Percentiles rank a stretch among this genome's conserved stretches.
These are phyloP conservation scores for Aythya baeri DNA, from an alignment of 2,113 vertebrate genomes.

Conservation along the genomic window DNA sequence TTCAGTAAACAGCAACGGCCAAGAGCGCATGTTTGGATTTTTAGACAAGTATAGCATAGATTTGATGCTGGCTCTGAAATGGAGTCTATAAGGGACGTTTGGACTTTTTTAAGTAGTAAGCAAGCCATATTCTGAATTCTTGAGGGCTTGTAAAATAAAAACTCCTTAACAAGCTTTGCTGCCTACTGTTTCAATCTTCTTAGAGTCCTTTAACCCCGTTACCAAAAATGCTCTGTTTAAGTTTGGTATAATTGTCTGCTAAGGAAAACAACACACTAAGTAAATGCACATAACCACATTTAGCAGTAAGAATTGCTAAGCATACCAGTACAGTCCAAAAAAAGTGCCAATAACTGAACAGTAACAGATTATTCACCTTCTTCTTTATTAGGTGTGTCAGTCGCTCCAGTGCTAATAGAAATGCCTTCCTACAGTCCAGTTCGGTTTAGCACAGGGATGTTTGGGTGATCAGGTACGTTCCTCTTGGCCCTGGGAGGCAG, in stretches of 20 bases:
- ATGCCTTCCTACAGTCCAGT: constrained; percentile 14
- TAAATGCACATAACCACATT: not conserved
- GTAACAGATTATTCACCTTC: constrained; percentile 17
- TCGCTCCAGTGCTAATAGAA: not conserved
- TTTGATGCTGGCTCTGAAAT: constrained; percentile 59
- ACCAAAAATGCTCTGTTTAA: constrained; percentile 61
- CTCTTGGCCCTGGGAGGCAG: not conserved
- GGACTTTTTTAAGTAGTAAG: constrained; percentile 51
- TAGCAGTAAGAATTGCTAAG: constrained; percentile 36
- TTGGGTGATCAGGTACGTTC: not conserved
- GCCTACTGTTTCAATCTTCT: constrained; percentile 70
- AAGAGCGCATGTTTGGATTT: constrained; percentile 70
- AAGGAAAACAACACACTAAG: constrained; percentile 31
- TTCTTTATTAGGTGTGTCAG: not conserved
- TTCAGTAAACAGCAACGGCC: constrained; percentile 70
- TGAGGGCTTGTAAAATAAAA: constrained; percentile 67
- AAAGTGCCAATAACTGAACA: not conserved
- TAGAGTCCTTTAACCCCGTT: constrained; percentile 65
- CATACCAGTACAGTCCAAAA: not conserved
- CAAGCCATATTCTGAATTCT: constrained; percentile 66
- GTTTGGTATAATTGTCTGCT: constrained; percentile 46
- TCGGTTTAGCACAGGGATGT: constrained; percentile 12
- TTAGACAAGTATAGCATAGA: constrained; percentile 73
- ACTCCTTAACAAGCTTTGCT: constrained; percentile 69
- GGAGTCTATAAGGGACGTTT: constrained; percentile 57